Percentiles rank a stretch among this genome's conserved stretches.
phyloP scores from a whole-genome alignment of 1,140 invertebrate genomes.

The Drosophila kanapiae region DNA sequence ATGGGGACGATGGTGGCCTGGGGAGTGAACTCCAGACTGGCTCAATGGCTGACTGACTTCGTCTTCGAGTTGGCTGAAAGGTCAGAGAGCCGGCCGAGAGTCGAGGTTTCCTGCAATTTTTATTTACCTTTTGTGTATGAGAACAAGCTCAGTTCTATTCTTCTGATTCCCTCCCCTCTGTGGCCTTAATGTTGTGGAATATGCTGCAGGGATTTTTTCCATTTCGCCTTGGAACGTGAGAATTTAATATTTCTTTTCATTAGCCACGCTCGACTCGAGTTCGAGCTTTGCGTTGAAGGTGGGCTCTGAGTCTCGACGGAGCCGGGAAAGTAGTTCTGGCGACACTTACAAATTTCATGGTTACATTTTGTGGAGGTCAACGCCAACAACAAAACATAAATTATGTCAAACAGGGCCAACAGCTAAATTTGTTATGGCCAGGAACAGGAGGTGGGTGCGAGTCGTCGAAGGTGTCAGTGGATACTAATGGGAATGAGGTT shows the following conservation, averaged over 20 bases:
- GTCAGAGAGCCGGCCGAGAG: slow-evolving; percentile 56
- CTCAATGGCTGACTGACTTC: slow-evolving; percentile 70
- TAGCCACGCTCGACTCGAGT: slow-evolving; percentile 62
- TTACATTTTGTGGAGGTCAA: slow-evolving; percentile 50
- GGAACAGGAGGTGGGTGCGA: neutral
- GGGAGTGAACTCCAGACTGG: slow-evolving; percentile 51
- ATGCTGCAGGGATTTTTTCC: slow-evolving; percentile 37
- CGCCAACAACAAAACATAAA: slow-evolving; percentile 35
- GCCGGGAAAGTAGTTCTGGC: slow-evolving; percentile 27
- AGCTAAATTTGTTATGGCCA: slow-evolving; percentile 20
- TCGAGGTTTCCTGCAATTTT: slow-evolving; percentile 71
- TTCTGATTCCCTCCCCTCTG: slow-evolving; percentile 16
- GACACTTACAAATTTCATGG: slow-evolving; percentile 76
- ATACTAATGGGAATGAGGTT: neutral
- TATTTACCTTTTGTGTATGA: slow-evolving; percentile 80
- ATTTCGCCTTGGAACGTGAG: slow-evolving; percentile 71
- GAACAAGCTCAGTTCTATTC: slow-evolving; percentile 59
- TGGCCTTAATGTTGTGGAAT: slow-evolving; percentile 35
- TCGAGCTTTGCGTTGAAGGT: slow-evolving; percentile 15
- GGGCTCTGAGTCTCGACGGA: slow-evolving; percentile 14
- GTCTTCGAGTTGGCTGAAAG: slow-evolving; percentile 58
- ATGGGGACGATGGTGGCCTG: neutral
- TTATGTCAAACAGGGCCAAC: slow-evolving; percentile 40
- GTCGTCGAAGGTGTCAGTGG: neutral
- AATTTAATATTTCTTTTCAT: slow-evolving; percentile 84